phyloP scores from a whole-genome alignment of 2,797 vertebrate species.

The Micromesistius poutassou region DNA sequence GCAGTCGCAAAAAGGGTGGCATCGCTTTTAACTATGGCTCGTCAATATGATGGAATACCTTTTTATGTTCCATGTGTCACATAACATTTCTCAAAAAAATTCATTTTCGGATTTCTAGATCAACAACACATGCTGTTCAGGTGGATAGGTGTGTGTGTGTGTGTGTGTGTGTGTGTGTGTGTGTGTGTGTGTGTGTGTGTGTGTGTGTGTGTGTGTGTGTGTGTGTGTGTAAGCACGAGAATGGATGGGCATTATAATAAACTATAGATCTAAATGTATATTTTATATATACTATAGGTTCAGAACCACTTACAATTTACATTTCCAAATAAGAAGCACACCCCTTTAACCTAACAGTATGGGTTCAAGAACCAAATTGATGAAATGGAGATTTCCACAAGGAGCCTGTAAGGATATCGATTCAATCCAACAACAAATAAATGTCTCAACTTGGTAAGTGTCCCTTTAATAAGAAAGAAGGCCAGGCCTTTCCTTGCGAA shows the following conservation, averaged over 20 bases:
- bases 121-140: not conserved
- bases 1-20: not conserved
- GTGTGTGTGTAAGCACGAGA: not conserved
- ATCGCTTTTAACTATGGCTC: not conserved
- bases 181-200: no score
- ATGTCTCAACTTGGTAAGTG: not conserved
- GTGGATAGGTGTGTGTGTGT: not conserved
- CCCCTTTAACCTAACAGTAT: not conserved
- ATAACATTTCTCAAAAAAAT: slow-evolving; percentile 4
- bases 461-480: not conserved
- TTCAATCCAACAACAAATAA: not conserved
- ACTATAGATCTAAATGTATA: not conserved
- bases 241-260: not conserved
- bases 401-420: slow-evolving; percentile 1
- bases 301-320: not conserved
- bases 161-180: not conserved
- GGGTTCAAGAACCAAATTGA: not conserved
- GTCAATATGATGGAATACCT: not conserved
- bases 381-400: not conserved
- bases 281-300: not conserved
- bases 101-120: not conserved
- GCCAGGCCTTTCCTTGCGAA: not conserved
- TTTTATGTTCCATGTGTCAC: slow-evolving; percentile 1
- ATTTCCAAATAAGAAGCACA: not conserved
- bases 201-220: not conserved